Conservation (phyloP, 2,797 vertebrate species). For the Premnoplex brunnescens region DNA sequence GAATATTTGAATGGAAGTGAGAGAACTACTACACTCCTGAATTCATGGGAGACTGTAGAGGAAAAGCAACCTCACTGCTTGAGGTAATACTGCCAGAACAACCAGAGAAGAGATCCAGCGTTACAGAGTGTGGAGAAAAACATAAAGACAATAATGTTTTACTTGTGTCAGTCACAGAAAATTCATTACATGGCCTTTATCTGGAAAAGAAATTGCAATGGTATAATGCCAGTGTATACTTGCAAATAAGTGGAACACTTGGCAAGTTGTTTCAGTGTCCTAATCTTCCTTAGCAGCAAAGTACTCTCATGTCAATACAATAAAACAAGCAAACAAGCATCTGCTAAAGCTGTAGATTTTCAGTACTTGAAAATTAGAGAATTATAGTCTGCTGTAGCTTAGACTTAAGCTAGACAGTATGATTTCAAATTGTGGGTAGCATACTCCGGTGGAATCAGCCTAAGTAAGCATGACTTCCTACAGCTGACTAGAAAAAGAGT, state of each 20-base stretch:
- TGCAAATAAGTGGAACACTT: neutral
- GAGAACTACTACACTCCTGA: neutral
- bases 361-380: slow-evolving; percentile 9
- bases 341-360: neutral
- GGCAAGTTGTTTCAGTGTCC: neutral
- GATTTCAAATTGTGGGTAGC: neutral
- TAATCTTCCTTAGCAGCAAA: neutral
- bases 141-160: neutral
- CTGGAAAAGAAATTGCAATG: neutral
- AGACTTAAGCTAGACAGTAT: neutral
- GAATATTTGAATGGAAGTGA: neutral
- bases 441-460: neutral
- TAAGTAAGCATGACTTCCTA: neutral
- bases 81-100: neutral
- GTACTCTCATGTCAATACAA: neutral
- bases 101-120: neutral
- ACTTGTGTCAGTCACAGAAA: neutral
- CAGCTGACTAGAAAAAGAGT: slow-evolving; percentile 12
- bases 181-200: neutral
- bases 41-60: neutral
- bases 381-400: neutral
- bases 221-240: neutral
- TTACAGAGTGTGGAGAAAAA: neutral
- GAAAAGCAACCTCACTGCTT: neutral
- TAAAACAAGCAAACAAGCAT: neutral